Evolutionary conservation across 1,140 invertebrate species (phyloP).

Genomic region (Euura saliciscinereae): DNA sequence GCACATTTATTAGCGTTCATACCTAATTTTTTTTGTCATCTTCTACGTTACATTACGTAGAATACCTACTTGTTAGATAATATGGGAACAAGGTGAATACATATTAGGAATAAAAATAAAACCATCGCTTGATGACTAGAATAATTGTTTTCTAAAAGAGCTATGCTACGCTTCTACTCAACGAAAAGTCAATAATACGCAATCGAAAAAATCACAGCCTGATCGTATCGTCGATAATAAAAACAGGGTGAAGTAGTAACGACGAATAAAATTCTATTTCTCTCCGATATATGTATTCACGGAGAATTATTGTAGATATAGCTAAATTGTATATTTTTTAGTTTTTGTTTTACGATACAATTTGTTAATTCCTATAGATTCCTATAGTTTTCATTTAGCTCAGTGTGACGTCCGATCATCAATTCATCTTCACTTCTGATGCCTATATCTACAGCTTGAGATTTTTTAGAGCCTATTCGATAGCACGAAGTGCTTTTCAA

Average conservation of each 20-base stretch:
- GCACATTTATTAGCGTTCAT: not conserved
- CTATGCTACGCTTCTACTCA: not conserved
- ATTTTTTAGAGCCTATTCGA: not conserved
- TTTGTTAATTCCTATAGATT: slow-evolving; percentile 2
- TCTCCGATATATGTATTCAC: slow-evolving; percentile 4
- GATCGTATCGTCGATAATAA: not conserved
- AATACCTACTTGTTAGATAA: not conserved
- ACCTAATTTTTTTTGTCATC: not conserved
- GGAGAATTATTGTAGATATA: not conserved
- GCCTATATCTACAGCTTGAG: not conserved
- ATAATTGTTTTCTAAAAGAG: too few relatives aligned
- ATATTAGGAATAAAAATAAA: slow-evolving; percentile 15
- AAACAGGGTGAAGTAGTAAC: too few relatives aligned
- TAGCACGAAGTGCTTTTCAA: not conserved
- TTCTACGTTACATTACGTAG: not conserved
- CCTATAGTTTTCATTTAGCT: slow-evolving; percentile 23
- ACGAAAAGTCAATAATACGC: not conserved
- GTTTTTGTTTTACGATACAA: not conserved
- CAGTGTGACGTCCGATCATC: slow-evolving; percentile 24
- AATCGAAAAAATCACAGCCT: not conserved
- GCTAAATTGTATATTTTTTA: not conserved
- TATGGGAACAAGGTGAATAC: slow-evolving; percentile 23
- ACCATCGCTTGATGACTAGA: too few relatives aligned
- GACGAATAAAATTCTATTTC: not conserved
- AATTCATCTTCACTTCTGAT: slow-evolving; percentile 19